These are phyloP conservation scores for Sander lucioperca DNA, from an alignment of 2,113 vertebrate genomes.

Conservation along the genomic window DNA sequence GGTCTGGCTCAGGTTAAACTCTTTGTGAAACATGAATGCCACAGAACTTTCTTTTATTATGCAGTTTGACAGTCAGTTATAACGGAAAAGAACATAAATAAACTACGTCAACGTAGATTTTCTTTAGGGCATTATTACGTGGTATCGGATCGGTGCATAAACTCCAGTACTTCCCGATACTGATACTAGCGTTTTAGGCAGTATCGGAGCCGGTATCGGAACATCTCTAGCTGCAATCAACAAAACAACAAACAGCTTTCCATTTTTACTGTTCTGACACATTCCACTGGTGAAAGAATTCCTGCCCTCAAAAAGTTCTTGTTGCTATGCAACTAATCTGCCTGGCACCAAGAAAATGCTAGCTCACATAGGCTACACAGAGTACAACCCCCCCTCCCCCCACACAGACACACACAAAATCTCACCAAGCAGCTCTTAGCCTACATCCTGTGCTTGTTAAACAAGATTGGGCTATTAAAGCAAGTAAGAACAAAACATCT, in stretches of 20 bases:
- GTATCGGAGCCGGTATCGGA: no score
- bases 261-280: slow-evolving; percentile 71
- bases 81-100: no score
- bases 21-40: no score
- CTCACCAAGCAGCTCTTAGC: slow-evolving; percentile 50
- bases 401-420: slow-evolving; percentile 1
- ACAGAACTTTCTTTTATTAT: no score
- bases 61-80: no score
- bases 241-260: slow-evolving; percentile 1
- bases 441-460: slow-evolving; percentile 64
- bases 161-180: no score
- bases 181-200: no score
- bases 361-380: slow-evolving; percentile 66
- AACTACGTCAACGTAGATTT: no score
- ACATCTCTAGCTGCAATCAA: no score
- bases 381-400: slow-evolving; percentile 26
- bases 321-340: slow-evolving; percentile 84
- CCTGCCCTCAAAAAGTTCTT: slow-evolving; percentile 78
- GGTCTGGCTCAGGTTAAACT: no score
- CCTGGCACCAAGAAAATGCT: slow-evolving; percentile 74
- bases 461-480: slow-evolving; percentile 47
- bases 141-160: no score
- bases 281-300: slow-evolving; percentile 78
- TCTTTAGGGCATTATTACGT: no score
- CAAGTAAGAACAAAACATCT: slow-evolving; percentile 48